Conservation (phyloP, 2,113 vertebrate genomes). For the Panthera tigris region DNA sequence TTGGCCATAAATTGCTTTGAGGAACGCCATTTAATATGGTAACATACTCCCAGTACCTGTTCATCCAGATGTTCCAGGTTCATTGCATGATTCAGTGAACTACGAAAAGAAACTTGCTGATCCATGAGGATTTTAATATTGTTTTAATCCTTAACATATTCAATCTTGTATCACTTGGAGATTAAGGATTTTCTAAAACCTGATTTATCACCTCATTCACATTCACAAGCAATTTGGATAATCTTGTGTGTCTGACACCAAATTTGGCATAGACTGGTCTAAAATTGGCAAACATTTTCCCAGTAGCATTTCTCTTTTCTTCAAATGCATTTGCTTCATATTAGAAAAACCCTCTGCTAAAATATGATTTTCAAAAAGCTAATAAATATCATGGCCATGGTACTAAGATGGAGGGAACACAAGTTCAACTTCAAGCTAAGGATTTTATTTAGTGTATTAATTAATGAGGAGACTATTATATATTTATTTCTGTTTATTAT, state of each 20-base stretch:
- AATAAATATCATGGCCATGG: neutral
- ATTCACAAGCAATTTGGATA: neutral
- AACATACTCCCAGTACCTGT: neutral
- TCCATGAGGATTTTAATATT: conserved; percentile 25
- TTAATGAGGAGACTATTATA: neutral
- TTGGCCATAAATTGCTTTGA: conserved; percentile 7
- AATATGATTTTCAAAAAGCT: neutral
- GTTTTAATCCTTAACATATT: neutral
- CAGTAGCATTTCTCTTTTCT: neutral
- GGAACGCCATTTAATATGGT: neutral
- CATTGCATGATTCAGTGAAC: neutral
- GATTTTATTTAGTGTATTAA: neutral
- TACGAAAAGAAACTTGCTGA: conserved; percentile 35
- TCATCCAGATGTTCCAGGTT: neutral
- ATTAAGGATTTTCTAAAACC: neutral
- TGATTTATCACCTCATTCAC: neutral
- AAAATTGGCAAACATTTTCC: conserved; percentile 6
- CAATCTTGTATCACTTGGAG: neutral
- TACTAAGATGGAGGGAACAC: neutral
- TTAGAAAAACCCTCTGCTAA: neutral
- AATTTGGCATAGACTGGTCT: neutral
- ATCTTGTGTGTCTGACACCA: neutral
- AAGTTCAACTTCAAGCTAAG: neutral
- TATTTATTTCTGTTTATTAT: neutral
- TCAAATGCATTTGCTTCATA: neutral